A percentile compares a stretch with the other conserved stretches of the same genome.
Evolutionary conservation across 2,797 vertebrate genomes (phyloP).

Genomic region (Dendrocincla tyrannina): DNA sequence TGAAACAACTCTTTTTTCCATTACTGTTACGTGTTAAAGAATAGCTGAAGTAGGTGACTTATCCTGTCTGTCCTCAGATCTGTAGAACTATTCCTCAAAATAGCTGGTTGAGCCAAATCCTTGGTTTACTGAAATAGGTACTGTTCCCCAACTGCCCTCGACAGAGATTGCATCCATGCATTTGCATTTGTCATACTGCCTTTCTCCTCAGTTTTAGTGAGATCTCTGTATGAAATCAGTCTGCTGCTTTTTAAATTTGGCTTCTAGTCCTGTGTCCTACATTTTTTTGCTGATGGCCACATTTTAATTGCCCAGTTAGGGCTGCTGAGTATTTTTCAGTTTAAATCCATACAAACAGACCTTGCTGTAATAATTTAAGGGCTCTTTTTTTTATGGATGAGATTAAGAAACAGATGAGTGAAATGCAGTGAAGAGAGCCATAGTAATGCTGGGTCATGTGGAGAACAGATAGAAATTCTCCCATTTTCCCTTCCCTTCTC

Average conservation of each 20-base stretch:
- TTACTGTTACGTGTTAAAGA: background rate
- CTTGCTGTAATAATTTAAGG: background rate
- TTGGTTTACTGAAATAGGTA: background rate
- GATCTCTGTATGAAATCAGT: background rate
- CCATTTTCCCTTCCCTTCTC: background rate
- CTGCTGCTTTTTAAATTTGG: background rate
- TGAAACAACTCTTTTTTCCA: background rate
- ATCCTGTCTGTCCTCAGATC: background rate
- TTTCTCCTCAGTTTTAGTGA: background rate
- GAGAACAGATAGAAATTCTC: background rate
- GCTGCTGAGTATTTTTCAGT: background rate
- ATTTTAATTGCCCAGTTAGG: background rate
- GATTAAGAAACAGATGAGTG: background rate
- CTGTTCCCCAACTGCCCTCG: background rate
- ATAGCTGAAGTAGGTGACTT: background rate
- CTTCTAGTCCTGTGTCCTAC: background rate
- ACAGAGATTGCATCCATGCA: background rate
- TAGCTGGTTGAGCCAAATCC: background rate
- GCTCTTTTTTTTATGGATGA: background rate
- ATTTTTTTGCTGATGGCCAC: background rate
- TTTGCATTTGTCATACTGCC: background rate
- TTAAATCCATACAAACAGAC: background rate
- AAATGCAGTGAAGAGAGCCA: background rate
- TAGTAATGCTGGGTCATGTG: background rate
- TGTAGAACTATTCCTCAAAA: background rate